Evolutionary conservation across 2,888 invertebrate genomes (phyloP), one percentile per base, ranked within the genome.

Genomic region (Cantharis flavilabris): DNA sequence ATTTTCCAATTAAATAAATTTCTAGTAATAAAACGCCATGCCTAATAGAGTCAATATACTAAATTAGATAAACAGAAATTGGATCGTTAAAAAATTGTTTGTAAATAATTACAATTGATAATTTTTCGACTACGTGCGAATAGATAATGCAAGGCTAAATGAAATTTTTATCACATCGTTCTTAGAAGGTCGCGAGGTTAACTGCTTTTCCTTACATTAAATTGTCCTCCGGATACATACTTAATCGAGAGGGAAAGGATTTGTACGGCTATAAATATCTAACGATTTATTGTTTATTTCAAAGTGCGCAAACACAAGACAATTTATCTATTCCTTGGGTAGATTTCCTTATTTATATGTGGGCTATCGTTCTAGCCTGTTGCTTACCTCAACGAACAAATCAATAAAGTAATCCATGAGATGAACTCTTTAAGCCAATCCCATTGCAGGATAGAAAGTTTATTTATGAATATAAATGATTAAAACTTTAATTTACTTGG

Each of bases 381-480:
- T 70, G 23, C 70, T 64, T 14, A 64, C 64, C 73, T 63, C 76
- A 70, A 70, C 65, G 70, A 73, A 65, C 71, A 67, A 75, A 78
- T 76, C 79, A 79, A 77, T 80, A 76, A 79, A 76, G 80, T 80
- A 80, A 80, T 76, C 77, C 75, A 62, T 70, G 64, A 63, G 75
- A 79, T 76, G 76, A 77, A 75, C 75, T 74, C 67, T 64, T 71
- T n/a, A 2, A n/a, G 18, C 69, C 71, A 75, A 78, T 76, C 74
- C 74, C 80, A 72, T 77, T 76, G 67, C 75, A 73, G 62, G 70
- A 76, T 72, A 70, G 70, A 80, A 76, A 76, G 79, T 74, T 76
- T 79, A 79, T 79, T 80, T 80, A 79, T 79, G 79, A 80, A 80
- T 79, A 80, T 80, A 80, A 80, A 80, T 76, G 77, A 76, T 75